These are phyloP conservation scores for Xenopus laevis DNA, from an alignment of 2,113 vertebrate genomes.

Conservation along the genomic window DNA sequence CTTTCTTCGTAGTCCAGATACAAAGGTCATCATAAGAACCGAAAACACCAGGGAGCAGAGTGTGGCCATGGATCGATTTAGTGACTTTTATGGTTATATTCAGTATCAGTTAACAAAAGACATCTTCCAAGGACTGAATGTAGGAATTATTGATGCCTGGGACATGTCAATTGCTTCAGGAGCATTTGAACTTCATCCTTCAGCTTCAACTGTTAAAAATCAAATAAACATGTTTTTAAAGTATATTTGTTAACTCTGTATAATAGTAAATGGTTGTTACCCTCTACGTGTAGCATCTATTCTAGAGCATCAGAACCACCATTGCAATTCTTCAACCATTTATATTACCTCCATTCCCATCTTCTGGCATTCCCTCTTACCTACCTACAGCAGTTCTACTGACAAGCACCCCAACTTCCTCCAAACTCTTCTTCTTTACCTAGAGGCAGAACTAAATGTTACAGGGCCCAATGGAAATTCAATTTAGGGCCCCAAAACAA, in stretches of 20 bases:
- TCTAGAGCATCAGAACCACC: no score
- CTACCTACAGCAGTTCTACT: no score
- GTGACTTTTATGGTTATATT: slow-evolving; percentile 39
- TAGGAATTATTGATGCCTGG: slow-evolving; percentile 40
- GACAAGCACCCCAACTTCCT: no score
- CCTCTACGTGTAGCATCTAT: no score
- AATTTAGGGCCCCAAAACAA: no score
- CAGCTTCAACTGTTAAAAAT: slow-evolving; percentile 15
- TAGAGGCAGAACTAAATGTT: no score
- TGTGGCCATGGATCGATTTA: slow-evolving; percentile 16
- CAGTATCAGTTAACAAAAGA: slow-evolving; percentile 28
- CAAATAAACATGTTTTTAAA: slow-evolving; percentile 34
- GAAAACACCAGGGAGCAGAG: slow-evolving; percentile 40
- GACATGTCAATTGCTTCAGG: slow-evolving; percentile 33
- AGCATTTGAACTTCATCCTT: slow-evolving; percentile 18
- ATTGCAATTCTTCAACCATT: no score
- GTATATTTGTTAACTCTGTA: slow-evolving; percentile 11
- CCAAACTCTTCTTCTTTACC: no score
- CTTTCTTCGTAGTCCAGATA: slow-evolving; percentile 24
- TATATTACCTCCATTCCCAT: no score
- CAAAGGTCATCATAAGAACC: slow-evolving; percentile 40
- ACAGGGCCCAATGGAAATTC: no score
- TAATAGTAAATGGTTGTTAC: no score
- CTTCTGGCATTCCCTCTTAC: no score
- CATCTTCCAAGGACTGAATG: slow-evolving; percentile 26